Percentiles rank a stretch among this genome's conserved stretches.
Conservation (phyloP, 2,888 invertebrate genomes). For the Parochlus steinenii region DNA sequence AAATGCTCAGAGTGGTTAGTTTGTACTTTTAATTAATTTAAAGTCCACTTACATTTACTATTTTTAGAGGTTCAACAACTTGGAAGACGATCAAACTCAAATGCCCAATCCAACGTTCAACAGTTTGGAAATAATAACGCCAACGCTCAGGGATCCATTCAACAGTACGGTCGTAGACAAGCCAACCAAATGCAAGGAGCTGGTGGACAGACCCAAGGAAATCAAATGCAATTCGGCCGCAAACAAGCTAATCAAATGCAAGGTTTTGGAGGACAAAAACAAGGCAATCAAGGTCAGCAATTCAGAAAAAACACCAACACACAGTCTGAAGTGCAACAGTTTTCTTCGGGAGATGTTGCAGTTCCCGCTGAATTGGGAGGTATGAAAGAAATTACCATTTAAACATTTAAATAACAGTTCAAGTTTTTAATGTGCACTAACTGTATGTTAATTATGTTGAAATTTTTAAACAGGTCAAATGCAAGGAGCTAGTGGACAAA, state of each 20-base stretch:
- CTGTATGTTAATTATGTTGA: too few relatives aligned
- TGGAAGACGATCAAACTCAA: neutral
- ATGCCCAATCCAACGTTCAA: conserved; percentile 1
- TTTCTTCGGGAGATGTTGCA: too few relatives aligned
- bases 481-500: neutral
- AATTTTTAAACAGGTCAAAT: neutral
- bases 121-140: conserved; percentile 1
- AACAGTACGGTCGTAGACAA: neutral
- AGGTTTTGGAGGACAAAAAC: neutral
- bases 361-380: too few relatives aligned
- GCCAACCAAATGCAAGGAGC: neutral
- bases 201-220: conserved; percentile 1
- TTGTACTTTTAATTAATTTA: too few relatives aligned
- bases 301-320: neutral
- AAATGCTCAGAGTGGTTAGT: conserved; percentile 1
- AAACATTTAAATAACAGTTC: too few relatives aligned
- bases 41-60: too few relatives aligned
- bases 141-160: neutral
- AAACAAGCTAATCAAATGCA: neutral
- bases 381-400: too few relatives aligned
- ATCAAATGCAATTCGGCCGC: neutral
- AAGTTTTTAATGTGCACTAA: too few relatives aligned
- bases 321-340: neutral
- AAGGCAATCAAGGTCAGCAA: neutral
- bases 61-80: neutral